Conservation (phyloP, 2,888 invertebrate genomes). For the Calliopum simillimum region DNA sequence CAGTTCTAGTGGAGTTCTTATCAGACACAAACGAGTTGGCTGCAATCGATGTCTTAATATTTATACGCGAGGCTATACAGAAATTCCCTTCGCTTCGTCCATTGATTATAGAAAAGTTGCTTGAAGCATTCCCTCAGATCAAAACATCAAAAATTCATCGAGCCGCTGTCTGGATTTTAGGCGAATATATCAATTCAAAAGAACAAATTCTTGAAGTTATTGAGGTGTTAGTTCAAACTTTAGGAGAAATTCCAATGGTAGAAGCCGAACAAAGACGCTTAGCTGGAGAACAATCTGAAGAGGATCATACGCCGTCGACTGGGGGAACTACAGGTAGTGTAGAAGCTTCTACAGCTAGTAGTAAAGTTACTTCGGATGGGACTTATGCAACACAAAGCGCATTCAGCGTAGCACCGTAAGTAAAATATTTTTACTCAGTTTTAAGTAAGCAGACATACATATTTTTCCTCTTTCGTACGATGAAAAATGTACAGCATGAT, state of each 20-base stretch:
- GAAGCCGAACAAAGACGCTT: conserved; percentile 78
- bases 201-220: conserved; percentile 85
- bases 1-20: conserved; percentile 93
- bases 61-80: conserved; percentile 96
- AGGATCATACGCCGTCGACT: conserved; percentile 53
- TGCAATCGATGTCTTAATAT: conserved; percentile 93
- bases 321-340: conserved; percentile 47
- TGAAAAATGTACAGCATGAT: too few relatives aligned
- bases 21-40: conserved; percentile 90
- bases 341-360: conserved; percentile 49
- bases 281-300: conserved; percentile 76
- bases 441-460: too few relatives aligned
- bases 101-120: conserved; percentile 81
- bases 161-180: conserved; percentile 96
- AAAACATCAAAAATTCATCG: conserved; percentile 93
- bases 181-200: conserved; percentile 89
- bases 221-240: conserved; percentile 77
- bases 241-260: conserved; percentile 77
- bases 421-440: conserved; percentile 44
- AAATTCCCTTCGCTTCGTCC: conserved; percentile 85
- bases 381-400: conserved; percentile 99
- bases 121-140: conserved; percentile 86
- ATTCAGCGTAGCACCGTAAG: conserved; percentile 84
- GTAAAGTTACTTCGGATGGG: conserved; percentile 94
- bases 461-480: too few relatives aligned